Evolutionary conservation across 2,888 invertebrate genomes (phyloP).

Genomic region (Augochlorella aurata): DNA sequence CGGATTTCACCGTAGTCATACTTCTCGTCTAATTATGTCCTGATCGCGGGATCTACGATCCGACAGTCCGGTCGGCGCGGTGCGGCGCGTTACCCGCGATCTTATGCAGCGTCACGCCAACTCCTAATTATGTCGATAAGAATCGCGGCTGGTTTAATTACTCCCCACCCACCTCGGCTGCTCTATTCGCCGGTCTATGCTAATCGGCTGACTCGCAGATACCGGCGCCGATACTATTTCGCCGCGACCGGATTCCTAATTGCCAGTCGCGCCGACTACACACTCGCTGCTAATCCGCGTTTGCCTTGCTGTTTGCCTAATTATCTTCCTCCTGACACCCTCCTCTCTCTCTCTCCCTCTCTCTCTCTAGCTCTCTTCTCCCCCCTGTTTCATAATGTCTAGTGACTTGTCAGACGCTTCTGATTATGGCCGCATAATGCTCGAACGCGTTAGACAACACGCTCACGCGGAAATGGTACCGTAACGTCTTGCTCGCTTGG

Average conservation of each 20-base stretch:
- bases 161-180: slow-evolving; percentile 46
- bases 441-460: not conserved
- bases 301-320: slow-evolving; percentile 19
- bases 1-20: slow-evolving; percentile 67
- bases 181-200: slow-evolving; percentile 64
- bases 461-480: not conserved
- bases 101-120: slow-evolving; percentile 77
- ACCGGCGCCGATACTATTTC: slow-evolving; percentile 60
- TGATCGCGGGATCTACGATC: slow-evolving; percentile 73
- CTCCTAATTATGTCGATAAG: slow-evolving; percentile 73
- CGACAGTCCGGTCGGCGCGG: slow-evolving; percentile 65
- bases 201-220: slow-evolving; percentile 56
- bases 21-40: slow-evolving; percentile 74
- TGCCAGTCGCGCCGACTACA: slow-evolving; percentile 51
- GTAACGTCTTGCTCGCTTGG: not conserved
- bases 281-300: slow-evolving; percentile 35
- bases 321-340: not conserved
- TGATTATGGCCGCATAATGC: slow-evolving; percentile 5
- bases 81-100: slow-evolving; percentile 54
- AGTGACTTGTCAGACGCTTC: not conserved
- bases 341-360: not conserved
- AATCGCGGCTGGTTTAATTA: slow-evolving; percentile 69
- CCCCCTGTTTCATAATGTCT: not conserved
- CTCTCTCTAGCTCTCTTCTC: not conserved
- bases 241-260: slow-evolving; percentile 54